These are phyloP conservation scores for Nycteola revayana DNA, from an alignment of 2,888 invertebrate genomes.

Conservation along the genomic window DNA sequence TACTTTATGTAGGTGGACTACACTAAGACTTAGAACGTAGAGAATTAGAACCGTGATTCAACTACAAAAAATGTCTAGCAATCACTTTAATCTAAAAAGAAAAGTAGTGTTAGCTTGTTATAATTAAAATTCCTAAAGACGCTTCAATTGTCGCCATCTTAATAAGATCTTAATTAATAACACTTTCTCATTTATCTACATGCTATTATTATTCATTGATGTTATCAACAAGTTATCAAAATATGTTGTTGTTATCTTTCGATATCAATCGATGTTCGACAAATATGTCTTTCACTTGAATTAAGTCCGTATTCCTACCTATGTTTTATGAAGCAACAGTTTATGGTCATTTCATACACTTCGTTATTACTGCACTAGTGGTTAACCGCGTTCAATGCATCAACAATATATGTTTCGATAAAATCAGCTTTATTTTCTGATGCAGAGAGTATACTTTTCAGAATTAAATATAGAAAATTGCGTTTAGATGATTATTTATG, in stretches of 20 bases:
- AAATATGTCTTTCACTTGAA: conserved; percentile 1
- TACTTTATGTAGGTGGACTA: not conserved
- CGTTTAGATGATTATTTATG: conserved; percentile 16
- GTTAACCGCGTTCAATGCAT: conserved; percentile 11
- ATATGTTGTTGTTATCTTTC: conserved; percentile 4
- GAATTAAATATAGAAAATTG: conserved; percentile 1
- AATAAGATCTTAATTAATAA: conserved; percentile 20
- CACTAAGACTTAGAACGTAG: conserved; percentile 1
- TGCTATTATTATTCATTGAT: too few species aligned
- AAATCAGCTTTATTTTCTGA: conserved; percentile 12
- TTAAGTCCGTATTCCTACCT: too few species aligned
- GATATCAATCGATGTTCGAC: conserved; percentile 5
- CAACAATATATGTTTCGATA: conserved; percentile 2
- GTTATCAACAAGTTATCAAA: conserved; percentile 16
- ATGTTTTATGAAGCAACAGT: conserved; percentile 1
- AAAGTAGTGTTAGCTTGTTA: conserved; percentile 34
- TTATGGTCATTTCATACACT: conserved; percentile 15
- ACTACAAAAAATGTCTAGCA: conserved; percentile 10
- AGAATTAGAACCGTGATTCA: conserved; percentile 9
- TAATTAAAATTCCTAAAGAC: conserved; percentile 51
- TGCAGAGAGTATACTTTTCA: conserved; percentile 9
- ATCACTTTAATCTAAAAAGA: conserved; percentile 21
- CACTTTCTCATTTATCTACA: conserved; percentile 21
- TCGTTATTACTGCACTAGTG: conserved; percentile 17
- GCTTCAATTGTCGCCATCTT: conserved; percentile 36